Evolutionary conservation across 2,888 invertebrate genomes (phyloP), one percentile per base, ranked within the genome.

Genomic region (Diplazon laetatorius): DNA sequence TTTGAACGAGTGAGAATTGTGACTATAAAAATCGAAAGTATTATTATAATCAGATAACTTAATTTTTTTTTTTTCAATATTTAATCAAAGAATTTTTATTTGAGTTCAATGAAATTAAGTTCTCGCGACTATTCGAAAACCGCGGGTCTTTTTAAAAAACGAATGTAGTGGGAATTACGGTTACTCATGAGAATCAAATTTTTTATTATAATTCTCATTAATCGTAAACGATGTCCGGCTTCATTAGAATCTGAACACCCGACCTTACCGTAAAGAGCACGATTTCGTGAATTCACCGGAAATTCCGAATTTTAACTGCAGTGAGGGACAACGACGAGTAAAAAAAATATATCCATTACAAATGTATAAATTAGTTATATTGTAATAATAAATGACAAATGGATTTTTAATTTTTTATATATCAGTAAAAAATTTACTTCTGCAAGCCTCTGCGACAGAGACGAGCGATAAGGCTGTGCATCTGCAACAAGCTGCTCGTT

Each of bases 401-500:
- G 46, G 74, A 55, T 57, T 72, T 66, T 44, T 37, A 9, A 60
- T 55, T 8, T 35, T 62, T 18, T 0, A 1, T 14, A 44, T 16
- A 52, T 16, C 42, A 16, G 37, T 9, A 30, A 37, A 35, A 2
- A 59, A 52, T 80, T n/a, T 44, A 74, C 25, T 80, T 78, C 68
- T 82, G 62, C 46, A 82, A 9, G 10, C 84, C 89, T 78, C 90
- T 91, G 48, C 92, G 92, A 91, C 98, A 98, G 77, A 98, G 92
- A 82, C 96, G 93, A 1, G 97, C 97, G 79, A 99, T 92, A 80
- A 99, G 93, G 46, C 96, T 97, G 3, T 98, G 96, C 91, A 99
- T 93, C 92, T 99, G 99, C 82, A 99, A 92, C 82, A 98, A 92
- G 5, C 97, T 95, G 82, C 94, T 94, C 12, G 97, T 93, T 20